Conservation (phyloP, 2,888 invertebrate species). For the Dusona sp. region DNA sequence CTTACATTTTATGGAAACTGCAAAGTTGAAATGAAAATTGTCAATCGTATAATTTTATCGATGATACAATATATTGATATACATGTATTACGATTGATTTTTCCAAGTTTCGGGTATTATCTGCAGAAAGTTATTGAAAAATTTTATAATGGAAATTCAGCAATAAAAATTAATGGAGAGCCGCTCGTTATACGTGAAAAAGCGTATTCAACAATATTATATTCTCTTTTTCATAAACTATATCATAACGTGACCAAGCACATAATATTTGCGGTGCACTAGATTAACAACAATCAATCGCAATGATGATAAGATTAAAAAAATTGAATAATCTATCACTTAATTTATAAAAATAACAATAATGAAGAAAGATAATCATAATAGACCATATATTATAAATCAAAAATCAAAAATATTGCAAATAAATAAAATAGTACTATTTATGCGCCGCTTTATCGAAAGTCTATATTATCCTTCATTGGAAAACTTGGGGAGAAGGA, state of each 20-base stretch:
- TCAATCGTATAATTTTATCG: slow-evolving; percentile 32
- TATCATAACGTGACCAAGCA: background rate
- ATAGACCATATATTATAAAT: too few relatives aligned
- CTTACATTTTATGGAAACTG: slow-evolving; percentile 19
- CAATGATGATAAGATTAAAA: too few relatives aligned
- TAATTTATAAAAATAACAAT: background rate
- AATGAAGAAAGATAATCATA: background rate
- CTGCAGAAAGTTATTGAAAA: slow-evolving; percentile 6
- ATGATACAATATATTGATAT: slow-evolving; percentile 49
- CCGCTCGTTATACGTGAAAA: background rate
- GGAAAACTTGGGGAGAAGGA: background rate
- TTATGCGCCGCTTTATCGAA: background rate
- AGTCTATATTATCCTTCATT: background rate
- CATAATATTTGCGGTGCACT: background rate
- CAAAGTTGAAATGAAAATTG: slow-evolving; percentile 20
- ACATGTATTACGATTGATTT: slow-evolving; percentile 48
- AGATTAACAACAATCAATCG: background rate
- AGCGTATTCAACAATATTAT: background rate
- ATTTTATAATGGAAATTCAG: background rate
- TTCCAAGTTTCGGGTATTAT: slow-evolving; percentile 11
- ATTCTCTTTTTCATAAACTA: background rate
- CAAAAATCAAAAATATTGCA: background rate
- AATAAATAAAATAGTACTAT: background rate
- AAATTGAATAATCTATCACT: too few relatives aligned
- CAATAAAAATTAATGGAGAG: slow-evolving; percentile 32